Evolutionary conservation across 2,888 invertebrate species (phyloP), one percentile per base, ranked within the genome.

Genomic region (Epistrophe grossulariae): DNA sequence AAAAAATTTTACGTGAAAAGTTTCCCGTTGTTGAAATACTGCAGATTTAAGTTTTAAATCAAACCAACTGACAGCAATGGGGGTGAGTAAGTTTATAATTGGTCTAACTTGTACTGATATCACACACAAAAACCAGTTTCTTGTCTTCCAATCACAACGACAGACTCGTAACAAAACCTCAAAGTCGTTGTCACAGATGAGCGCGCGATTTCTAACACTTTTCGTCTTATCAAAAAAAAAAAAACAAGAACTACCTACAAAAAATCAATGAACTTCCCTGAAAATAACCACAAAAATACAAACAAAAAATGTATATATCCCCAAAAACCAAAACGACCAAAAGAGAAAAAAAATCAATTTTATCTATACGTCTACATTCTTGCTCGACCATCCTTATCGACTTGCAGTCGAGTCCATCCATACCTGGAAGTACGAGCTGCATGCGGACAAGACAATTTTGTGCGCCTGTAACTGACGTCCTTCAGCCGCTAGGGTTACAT

Each of bases 381-480:
- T 38, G 17, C 24, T 28, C 38, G 52, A 57, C 66, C 31, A 31
- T 31, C 28, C 17, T 35, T 31, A 6, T 31, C 13, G 38, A 40
- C 19, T 38, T 60, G 19, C 45, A 17, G 35, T 66, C 28, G n/a
- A 19, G 80, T 76, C 59, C 66, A 15, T 78, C 88, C 91, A 93
- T 93, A 97, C 97, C 94, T 98, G 97, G 93, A 98, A 98, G 93
- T 98, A 98, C n/a, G 97, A 96, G 92, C 97, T 98, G 93, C 98
- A 98, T 3, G 98, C 98, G 0, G 97, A 97, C 50, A 98, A 93
- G 38, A 98, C 97, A 78, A 98, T 96, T 94, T 97, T 97, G 92
- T 98, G 98, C 6, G 98, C 98, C 91, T 97, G 96, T 81, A 98
- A 93, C 90, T 97, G 97, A 90, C 96, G 95, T 31, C 98, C 98